Percentiles rank a stretch among this genome's conserved stretches.
phyloP scores from a whole-genome alignment of 2,797 vertebrate genomes.

The Gymnothorax javanicus region DNA sequence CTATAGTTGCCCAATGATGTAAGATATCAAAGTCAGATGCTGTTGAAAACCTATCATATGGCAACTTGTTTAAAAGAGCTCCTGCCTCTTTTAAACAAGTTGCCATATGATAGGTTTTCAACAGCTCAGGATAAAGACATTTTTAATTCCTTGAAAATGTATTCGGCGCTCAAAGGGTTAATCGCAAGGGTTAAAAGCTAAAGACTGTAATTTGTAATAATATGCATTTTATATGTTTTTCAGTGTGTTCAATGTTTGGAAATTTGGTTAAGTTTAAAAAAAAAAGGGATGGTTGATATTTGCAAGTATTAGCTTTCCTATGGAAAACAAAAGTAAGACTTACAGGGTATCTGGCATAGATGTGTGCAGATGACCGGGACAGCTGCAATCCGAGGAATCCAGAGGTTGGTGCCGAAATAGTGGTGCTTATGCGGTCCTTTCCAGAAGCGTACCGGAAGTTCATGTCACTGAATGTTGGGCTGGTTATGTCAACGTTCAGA shows the following conservation, averaged over 20 bases:
- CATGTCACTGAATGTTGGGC: constrained; percentile 65
- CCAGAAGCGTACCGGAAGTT: constrained; percentile 60
- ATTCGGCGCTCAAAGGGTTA: too few species aligned
- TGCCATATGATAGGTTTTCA: too few species aligned
- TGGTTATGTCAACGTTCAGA: constrained; percentile 69
- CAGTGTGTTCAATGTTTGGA: constrained; percentile 71
- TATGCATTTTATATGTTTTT: constrained; percentile 48
- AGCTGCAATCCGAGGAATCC: constrained; percentile 77
- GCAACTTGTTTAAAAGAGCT: too few species aligned
- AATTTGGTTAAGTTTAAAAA: constrained; percentile 68
- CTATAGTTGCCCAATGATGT: too few species aligned
- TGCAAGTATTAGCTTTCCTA: background rate
- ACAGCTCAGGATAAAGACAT: too few species aligned
- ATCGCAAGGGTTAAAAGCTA: background rate
- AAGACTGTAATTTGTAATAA: background rate
- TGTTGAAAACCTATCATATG: too few species aligned
- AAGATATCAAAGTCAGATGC: too few species aligned
- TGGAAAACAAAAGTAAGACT: constrained; percentile 52
- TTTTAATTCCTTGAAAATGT: too few species aligned
- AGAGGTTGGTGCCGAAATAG: constrained; percentile 67
- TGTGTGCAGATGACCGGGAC: constrained; percentile 60
- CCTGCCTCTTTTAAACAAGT: too few species aligned
- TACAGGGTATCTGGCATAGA: constrained; percentile 80
- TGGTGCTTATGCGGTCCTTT: constrained; percentile 59
- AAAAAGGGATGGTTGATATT: constrained; percentile 13